Conservation (phyloP, 1,140 invertebrate genomes). For the Rhizoglyphus robini region DNA sequence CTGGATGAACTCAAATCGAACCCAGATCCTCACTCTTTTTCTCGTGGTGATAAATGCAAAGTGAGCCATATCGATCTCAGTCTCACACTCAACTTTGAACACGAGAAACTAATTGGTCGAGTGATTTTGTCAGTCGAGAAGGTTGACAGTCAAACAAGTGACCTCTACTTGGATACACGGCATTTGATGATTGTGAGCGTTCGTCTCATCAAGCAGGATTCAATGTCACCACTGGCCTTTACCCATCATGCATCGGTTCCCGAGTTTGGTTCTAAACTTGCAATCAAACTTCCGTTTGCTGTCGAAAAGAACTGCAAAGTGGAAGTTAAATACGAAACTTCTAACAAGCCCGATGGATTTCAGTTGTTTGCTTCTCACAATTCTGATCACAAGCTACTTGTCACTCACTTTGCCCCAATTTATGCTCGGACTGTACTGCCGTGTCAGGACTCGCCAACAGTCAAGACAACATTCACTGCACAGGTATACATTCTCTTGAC, state of each 20-base stretch:
- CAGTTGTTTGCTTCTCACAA: constrained; percentile 77
- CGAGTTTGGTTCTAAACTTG: constrained; percentile 61
- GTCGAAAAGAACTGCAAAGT: constrained; percentile 40
- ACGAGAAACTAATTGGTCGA: constrained; percentile 35
- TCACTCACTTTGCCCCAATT: constrained; percentile 84
- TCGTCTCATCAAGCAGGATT: constrained; percentile 33
- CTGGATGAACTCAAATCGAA: constrained; percentile 30
- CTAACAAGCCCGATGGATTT: constrained; percentile 57
- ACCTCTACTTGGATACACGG: constrained; percentile 58
- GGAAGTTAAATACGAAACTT: constrained; percentile 56
- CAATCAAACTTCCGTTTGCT: constrained; percentile 38
- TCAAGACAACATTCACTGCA: constrained; percentile 76
- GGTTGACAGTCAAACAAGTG: constrained; percentile 37
- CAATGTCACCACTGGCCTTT: constrained; percentile 43
- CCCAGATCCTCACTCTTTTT: constrained; percentile 53
- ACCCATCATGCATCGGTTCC: constrained; percentile 44
- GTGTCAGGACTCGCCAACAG: constrained; percentile 80
- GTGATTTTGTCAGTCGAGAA: constrained; percentile 44
- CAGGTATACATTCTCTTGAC: too few species aligned
- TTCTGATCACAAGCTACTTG: constrained; percentile 69
- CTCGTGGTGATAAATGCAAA: constrained; percentile 45
- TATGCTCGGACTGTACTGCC: constrained; percentile 48
- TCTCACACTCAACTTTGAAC: constrained; percentile 46
- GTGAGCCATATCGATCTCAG: constrained; percentile 47
- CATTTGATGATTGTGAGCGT: constrained; percentile 48